A percentile compares a stretch with the other conserved stretches of the same genome.
These are phyloP conservation scores for Drosophila kikkawai DNA, from an alignment of 1,140 invertebrate species.

Conservation along the genomic window DNA sequence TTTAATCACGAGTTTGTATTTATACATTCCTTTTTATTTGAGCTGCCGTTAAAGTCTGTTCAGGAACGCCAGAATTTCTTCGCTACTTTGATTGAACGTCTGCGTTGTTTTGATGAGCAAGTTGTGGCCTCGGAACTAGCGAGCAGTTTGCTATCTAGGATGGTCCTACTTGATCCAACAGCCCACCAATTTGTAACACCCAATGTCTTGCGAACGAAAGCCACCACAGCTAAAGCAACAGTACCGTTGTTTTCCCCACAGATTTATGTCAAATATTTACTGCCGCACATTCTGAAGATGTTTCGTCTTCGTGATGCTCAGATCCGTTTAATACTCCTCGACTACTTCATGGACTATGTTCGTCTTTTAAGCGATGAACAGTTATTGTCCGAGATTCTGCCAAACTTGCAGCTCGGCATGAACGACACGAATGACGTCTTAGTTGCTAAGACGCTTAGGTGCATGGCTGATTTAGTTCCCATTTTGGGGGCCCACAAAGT, in stretches of 20 bases:
- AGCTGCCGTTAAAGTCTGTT: conserved; percentile 91
- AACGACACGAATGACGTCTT: conserved; percentile 92
- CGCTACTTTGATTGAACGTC: conserved; percentile 87
- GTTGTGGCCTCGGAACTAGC: conserved; percentile 92
- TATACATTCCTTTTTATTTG: conserved; percentile 92
- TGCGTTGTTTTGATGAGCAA: conserved; percentile 90
- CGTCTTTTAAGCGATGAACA: conserved; percentile 90
- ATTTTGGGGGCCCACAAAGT: conserved; percentile 91
- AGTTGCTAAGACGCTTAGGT: conserved; percentile 91
- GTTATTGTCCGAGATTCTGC: conserved; percentile 89
- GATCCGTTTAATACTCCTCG: conserved; percentile 89
- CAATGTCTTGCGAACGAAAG: conserved; percentile 89
- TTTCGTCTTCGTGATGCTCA: conserved; percentile 92
- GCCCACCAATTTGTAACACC: conserved; percentile 91
- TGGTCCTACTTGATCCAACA: conserved; percentile 92
- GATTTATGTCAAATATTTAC: conserved; percentile 89
- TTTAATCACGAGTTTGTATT: conserved; percentile 93
- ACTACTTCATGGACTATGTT: conserved; percentile 90
- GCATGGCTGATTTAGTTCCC: conserved; percentile 92
- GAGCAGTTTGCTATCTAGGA: conserved; percentile 90
- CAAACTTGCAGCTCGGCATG: conserved; percentile 92
- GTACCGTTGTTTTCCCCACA: conserved; percentile 87
- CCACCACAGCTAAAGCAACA: conserved; percentile 85
- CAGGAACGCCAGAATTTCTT: conserved; percentile 92
- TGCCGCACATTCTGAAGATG: conserved; percentile 91